Evolutionary conservation across 1,140 invertebrate genomes (phyloP).

Genomic region (Anastrepha obliqua): DNA sequence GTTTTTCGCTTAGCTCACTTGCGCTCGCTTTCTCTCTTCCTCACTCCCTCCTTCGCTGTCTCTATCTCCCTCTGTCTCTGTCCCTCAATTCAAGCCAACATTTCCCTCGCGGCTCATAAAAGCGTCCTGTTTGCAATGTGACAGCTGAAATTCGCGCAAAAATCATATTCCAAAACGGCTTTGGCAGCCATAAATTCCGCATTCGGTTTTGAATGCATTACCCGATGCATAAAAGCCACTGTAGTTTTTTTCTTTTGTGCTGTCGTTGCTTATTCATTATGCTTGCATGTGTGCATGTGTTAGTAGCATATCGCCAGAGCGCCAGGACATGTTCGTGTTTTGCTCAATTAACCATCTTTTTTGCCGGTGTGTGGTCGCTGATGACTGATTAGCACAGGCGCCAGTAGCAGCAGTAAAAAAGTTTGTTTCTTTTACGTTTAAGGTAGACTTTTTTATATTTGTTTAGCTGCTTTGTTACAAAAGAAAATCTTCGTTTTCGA

Average conservation of each 20-base stretch:
- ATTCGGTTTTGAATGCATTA: constrained; percentile 14
- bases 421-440: neutral
- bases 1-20: neutral
- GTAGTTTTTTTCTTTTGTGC: neutral
- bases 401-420: neutral
- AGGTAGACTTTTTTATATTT: neutral
- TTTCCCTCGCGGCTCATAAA: neutral
- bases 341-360: constrained; percentile 41
- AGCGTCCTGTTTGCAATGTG: neutral
- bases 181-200: neutral
- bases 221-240: neutral
- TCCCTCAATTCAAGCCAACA: neutral
- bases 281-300: neutral
- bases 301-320: neutral
- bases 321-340: constrained; percentile 24
- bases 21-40: neutral
- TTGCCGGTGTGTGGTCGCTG: constrained; percentile 11
- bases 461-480: too few species aligned
- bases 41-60: too few species aligned
- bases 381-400: neutral
- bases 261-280: constrained; percentile 20
- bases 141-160: constrained; percentile 41
- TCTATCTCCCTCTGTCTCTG: neutral
- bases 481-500: too few species aligned
- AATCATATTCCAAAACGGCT: constrained; percentile 42